phyloP scores from a whole-genome alignment of 2,797 vertebrate species.

The Acridotheres tristis region DNA sequence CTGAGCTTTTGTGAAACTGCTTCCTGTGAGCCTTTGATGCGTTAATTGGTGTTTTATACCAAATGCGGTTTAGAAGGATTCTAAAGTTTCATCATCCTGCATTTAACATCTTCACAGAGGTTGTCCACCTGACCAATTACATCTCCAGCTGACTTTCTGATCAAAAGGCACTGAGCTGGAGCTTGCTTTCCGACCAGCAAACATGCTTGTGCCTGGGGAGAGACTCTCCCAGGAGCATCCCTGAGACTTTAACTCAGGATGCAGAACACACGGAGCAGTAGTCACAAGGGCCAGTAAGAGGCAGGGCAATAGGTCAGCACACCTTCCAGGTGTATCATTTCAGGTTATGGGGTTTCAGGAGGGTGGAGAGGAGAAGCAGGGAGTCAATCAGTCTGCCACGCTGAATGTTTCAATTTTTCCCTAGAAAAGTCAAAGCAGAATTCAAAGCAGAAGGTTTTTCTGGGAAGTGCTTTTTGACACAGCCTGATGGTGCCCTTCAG shows the following conservation, averaged over 20 bases:
- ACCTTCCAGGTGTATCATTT: background rate
- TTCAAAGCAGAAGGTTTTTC: background rate
- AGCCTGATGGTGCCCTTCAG: background rate
- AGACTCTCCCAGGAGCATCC: background rate
- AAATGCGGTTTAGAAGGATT: background rate
- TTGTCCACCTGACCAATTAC: background rate
- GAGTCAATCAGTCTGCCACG: background rate
- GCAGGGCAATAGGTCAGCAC: background rate
- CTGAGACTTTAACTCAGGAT: background rate
- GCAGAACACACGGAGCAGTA: rapidly evolving
- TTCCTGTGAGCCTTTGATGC: background rate
- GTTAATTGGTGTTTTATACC: background rate
- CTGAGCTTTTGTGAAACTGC: background rate
- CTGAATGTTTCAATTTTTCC: background rate
- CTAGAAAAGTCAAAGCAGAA: background rate
- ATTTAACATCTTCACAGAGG: background rate
- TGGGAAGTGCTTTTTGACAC: background rate
- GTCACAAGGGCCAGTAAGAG: rapidly evolving
- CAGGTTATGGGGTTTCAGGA: background rate
- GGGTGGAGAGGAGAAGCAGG: background rate
- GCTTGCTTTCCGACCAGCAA: background rate
- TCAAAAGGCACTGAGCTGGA: background rate
- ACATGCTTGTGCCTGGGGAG: background rate
- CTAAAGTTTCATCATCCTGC: background rate
- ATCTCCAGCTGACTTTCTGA: background rate